phyloP scores from a whole-genome alignment of 2,888 invertebrate species.

The Linnaemya vulpina region DNA sequence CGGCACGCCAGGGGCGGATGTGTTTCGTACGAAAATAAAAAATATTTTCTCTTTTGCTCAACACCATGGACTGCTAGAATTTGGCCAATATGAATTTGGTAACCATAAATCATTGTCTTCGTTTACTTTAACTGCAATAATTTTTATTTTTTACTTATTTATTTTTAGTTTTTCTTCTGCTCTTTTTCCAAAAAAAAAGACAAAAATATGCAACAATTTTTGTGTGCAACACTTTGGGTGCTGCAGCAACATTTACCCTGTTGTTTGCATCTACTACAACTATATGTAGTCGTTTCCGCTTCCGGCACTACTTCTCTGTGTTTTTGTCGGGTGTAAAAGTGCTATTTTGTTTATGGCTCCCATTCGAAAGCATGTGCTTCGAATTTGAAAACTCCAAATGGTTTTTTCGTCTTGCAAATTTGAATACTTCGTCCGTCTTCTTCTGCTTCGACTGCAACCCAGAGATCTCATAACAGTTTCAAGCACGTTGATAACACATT shows the following conservation, averaged over 20 bases:
- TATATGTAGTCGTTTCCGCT: constrained; percentile 49
- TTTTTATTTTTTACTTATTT: constrained; percentile 39
- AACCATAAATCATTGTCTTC: constrained; percentile 67
- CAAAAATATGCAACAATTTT: constrained; percentile 67
- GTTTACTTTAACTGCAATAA: constrained; percentile 64
- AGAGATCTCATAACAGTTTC: constrained; percentile 23
- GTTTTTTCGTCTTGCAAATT: constrained; percentile 4
- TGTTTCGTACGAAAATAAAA: not conserved
- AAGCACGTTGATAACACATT: constrained; percentile 5
- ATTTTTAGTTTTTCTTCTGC: constrained; percentile 2
- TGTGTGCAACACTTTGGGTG: constrained; percentile 51
- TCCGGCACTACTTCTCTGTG: constrained; percentile 51
- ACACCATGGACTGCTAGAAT: constrained; percentile 18
- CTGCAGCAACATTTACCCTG: constrained; percentile 52
- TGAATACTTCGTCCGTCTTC: not conserved
- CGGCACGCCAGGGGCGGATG: not conserved
- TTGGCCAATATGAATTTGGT: constrained; percentile 53
- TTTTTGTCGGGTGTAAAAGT: constrained; percentile 48
- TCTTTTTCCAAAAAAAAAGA: constrained; percentile 2
- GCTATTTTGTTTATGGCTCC: constrained; percentile 39
- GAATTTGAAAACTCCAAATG: constrained; percentile 40
- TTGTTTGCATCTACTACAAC: constrained; percentile 42
- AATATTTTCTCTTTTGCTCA: not conserved
- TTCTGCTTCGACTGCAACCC: not conserved
- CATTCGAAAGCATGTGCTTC: constrained; percentile 52